Conservation (phyloP, 2,888 invertebrate species). For the Leptopilina syphax region DNA sequence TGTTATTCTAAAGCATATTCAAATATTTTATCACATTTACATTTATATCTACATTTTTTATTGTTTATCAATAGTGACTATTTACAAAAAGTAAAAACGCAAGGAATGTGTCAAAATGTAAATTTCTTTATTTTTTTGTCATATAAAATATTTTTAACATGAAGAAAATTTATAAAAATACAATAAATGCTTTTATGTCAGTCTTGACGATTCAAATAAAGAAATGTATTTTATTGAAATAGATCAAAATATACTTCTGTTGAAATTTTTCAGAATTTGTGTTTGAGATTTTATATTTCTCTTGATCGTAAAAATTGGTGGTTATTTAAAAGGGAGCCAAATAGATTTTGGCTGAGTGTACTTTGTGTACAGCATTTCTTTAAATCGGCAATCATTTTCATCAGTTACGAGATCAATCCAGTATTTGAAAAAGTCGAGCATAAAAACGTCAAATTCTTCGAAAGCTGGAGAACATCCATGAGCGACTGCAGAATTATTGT, state of each 20-base stretch:
- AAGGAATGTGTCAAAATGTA: background rate
- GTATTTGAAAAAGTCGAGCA: conserved; percentile 36
- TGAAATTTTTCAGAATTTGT: background rate
- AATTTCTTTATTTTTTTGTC: conserved; percentile 11
- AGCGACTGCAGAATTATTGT: conserved; percentile 10
- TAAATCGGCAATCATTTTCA: conserved; percentile 16
- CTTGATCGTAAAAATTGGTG: background rate
- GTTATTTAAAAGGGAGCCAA: conserved; percentile 53
- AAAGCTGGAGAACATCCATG: background rate
- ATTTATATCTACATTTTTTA: background rate
- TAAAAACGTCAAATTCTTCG: conserved; percentile 28
- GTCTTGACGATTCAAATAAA: background rate
- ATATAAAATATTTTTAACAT: background rate
- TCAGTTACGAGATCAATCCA: conserved; percentile 47
- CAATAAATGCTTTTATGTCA: conserved; percentile 6
- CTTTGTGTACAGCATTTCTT: conserved; percentile 51
- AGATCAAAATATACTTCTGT: background rate
- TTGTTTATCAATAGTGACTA: background rate
- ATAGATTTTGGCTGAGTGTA: conserved; percentile 54
- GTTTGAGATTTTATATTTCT: background rate
- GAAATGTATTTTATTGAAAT: background rate
- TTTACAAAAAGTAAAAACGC: background rate
- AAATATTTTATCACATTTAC: conserved; percentile 18
- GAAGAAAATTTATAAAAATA: background rate
- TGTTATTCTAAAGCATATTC: background rate